Evolutionary conservation across 1,140 invertebrate species (phyloP).

Genomic region (Hylaeus anthracinus): DNA sequence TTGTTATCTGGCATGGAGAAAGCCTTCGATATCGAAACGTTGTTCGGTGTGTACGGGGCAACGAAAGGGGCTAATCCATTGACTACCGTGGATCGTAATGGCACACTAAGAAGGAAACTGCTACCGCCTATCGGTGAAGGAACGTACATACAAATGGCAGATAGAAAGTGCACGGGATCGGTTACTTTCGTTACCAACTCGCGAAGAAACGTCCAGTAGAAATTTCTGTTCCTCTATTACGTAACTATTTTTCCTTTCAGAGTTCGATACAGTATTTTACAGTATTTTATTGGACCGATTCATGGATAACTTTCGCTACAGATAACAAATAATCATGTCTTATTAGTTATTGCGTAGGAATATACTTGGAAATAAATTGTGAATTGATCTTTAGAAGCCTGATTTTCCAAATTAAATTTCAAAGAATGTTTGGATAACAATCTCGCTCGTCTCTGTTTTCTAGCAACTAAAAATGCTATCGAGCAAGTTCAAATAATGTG

Average conservation of each 20-base stretch:
- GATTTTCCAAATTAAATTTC: too few relatives aligned
- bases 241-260: conserved; percentile 4
- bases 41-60: conserved; percentile 1
- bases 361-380: too few relatives aligned
- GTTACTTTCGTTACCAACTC: conserved; percentile 3
- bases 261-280: not conserved
- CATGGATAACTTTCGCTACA: too few relatives aligned
- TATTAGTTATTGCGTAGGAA: too few relatives aligned
- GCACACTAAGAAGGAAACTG: conserved; percentile 15
- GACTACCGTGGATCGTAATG: conserved; percentile 20
- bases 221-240: conserved; percentile 7
- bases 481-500: not conserved
- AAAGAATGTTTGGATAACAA: too few relatives aligned
- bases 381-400: too few relatives aligned
- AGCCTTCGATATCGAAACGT: conserved; percentile 44
- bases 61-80: conserved; percentile 33
- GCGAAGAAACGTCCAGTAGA: not conserved
- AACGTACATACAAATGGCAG: conserved; percentile 9
- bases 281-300: too few relatives aligned
- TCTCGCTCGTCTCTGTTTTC: too few relatives aligned
- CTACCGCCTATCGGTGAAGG: conserved; percentile 34
- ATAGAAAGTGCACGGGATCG: conserved; percentile 30
- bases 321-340: too few relatives aligned
- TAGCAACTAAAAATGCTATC: not conserved
- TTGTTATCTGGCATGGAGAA: conserved; percentile 42